phyloP scores from a whole-genome alignment of 2,888 invertebrate species.

The Acanthopleura granulata region DNA sequence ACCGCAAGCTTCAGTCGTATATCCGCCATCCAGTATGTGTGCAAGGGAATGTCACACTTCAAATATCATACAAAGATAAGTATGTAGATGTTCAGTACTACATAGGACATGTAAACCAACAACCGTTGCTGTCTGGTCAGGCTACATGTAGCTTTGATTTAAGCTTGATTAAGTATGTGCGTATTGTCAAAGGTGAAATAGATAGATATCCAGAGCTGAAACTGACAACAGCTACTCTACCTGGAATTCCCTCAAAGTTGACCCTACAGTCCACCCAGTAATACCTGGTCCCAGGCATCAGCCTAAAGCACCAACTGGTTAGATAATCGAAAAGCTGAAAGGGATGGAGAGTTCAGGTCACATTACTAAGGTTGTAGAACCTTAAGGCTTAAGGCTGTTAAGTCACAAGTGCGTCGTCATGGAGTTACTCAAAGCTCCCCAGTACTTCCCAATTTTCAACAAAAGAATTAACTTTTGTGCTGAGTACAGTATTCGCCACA shows the following conservation, averaged over 20 bases:
- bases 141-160: constrained; percentile 15
- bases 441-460: constrained; percentile 6
- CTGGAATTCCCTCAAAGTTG: constrained; percentile 31
- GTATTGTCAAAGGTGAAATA: no score
- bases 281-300: constrained; percentile 29
- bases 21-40: background rate
- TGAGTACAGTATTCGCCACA: background rate
- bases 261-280: constrained; percentile 27
- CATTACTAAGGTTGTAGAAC: no score
- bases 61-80: background rate
- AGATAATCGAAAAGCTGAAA: constrained; percentile 20
- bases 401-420: background rate
- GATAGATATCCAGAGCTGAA: constrained; percentile 24
- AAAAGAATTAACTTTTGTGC: background rate
- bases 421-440: background rate
- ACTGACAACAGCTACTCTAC: constrained; percentile 34
- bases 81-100: constrained; percentile 1
- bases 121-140: constrained; percentile 12
- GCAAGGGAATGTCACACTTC: background rate
- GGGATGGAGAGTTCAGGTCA: no score
- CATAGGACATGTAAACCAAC: constrained; percentile 9
- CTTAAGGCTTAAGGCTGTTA: background rate
- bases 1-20: background rate
- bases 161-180: no score
- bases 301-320: constrained; percentile 26